Conservation (phyloP, 2,888 invertebrate genomes). For the Odontomyia ornata region DNA sequence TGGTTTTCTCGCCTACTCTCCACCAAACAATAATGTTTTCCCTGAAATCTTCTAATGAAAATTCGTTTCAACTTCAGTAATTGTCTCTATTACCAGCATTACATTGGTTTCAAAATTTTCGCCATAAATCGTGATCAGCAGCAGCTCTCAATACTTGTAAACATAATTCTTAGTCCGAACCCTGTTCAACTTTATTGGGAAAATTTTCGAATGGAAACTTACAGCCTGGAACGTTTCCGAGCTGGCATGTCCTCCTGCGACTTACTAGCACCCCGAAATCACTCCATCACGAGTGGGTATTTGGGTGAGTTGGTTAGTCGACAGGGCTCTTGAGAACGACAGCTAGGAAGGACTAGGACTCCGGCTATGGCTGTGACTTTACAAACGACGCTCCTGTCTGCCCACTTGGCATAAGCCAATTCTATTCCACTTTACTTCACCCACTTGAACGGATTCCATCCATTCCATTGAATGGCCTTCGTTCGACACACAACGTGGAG, state of each 20-base stretch:
- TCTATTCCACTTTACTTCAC: slow-evolving; percentile 37
- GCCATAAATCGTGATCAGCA: slow-evolving; percentile 42
- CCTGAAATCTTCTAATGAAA: background rate
- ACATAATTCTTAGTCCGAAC: slow-evolving; percentile 17
- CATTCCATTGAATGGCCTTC: slow-evolving; percentile 11
- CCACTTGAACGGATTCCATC: slow-evolving; percentile 36
- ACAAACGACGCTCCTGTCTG: background rate
- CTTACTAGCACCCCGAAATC: background rate
- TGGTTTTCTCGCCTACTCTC: no score
- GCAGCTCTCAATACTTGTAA: slow-evolving; percentile 25
- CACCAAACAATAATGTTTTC: no score
- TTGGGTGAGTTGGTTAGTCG: background rate
- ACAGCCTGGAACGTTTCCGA: background rate
- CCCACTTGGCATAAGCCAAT: slow-evolving; percentile 26
- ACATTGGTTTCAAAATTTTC: slow-evolving; percentile 29
- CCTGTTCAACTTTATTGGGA: background rate
- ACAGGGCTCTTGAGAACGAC: no score
- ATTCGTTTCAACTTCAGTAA: background rate
- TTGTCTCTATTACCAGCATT: background rate
- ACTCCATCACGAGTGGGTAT: background rate
- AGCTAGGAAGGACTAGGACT: background rate
- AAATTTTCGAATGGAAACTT: background rate
- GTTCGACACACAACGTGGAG: background rate
- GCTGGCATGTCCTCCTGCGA: background rate
- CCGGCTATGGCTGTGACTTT: background rate